These are phyloP conservation scores for Conopomorpha cramerella DNA, from an alignment of 1,140 invertebrate genomes.

Conservation along the genomic window DNA sequence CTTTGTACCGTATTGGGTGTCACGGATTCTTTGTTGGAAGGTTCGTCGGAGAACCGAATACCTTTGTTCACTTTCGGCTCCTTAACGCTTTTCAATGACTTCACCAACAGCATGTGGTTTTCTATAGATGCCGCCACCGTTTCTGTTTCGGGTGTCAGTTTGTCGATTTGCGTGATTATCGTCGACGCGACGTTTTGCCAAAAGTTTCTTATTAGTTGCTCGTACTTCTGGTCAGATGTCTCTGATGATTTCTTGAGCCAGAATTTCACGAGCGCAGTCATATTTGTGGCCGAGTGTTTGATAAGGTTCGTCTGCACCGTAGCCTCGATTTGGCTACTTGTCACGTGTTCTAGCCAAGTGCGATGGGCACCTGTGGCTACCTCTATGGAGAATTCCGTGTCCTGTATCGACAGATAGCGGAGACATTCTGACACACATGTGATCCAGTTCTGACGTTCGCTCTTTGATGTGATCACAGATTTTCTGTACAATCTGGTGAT, in stretches of 20 bases:
- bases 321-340: conserved; percentile 5
- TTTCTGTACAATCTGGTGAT: conserved; percentile 25
- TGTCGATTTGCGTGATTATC: conserved; percentile 16
- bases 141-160: conserved; percentile 6
- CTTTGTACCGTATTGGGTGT: not conserved
- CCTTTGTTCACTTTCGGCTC: conserved; percentile 14
- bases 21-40: conserved; percentile 4
- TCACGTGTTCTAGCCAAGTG: conserved; percentile 19
- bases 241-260: conserved; percentile 26
- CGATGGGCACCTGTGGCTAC: conserved; percentile 17
- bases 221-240: conserved; percentile 15
- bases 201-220: conserved; percentile 24
- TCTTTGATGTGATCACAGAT: conserved; percentile 22
- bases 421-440: conserved; percentile 22
- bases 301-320: conserved; percentile 12
- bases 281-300: conserved; percentile 15
- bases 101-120: conserved; percentile 18
- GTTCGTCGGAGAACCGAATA: conserved; percentile 17
- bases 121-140: conserved; percentile 14
- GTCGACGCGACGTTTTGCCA: conserved; percentile 31
- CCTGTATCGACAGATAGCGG: conserved; percentile 17
- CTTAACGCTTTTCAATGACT: conserved; percentile 13
- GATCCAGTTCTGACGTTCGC: conserved; percentile 28
- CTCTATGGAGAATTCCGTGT: conserved; percentile 13
- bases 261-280: conserved; percentile 19